Evolutionary conservation across 37 sponge, comb jelly and placozoan genomes (phyloP), one percentile per base, ranked within the genome.

Genomic region (Oopsacas minuta): DNA sequence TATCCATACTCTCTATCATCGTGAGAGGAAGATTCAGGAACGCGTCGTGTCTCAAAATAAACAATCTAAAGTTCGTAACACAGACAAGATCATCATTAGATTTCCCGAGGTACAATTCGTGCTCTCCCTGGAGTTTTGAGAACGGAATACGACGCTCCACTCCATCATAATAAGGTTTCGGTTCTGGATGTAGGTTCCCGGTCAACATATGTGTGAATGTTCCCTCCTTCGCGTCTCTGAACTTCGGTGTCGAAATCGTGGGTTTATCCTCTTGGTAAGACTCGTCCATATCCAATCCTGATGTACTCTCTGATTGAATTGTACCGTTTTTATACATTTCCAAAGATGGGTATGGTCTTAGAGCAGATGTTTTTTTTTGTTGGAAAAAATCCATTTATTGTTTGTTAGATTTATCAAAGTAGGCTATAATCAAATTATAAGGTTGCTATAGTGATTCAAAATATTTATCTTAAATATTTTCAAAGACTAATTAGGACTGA

Each of bases 111-210:
- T 61, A 61, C 75, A 61, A n/a, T n/a, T 61, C 75, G 30, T 61
- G 75, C 28, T 61, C 75, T 3, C 75, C 75, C 22, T 61, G 75
- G 32, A 61, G 75, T 12, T 61, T 61, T 32, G 75, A 61, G 22
- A 61, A 61, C 5, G 75, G 75, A 12, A 34, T 61, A 32, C 75
- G 7, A 3, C 75, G 75, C 75, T 61, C 75, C 28, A 61, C 30
- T 20, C 75, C 75, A 34, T 61, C 75, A 12, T 61, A 61, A n/a
- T 61, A 61, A 5, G 75, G 75, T n/a, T 61, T 61, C 7, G 75
- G 75, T n/a, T 61, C 75, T 12, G 75, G 75, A 61, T 61, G 75
- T 61, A 61, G 75, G 28, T 61, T 61, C 75, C 30, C 75, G 28
- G 75, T 61, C 22, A 61, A 34, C 75, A 61, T 61, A 34, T 61